Conservation (phyloP, 2,113 vertebrate species). For the Myotis lucifugus region DNA sequence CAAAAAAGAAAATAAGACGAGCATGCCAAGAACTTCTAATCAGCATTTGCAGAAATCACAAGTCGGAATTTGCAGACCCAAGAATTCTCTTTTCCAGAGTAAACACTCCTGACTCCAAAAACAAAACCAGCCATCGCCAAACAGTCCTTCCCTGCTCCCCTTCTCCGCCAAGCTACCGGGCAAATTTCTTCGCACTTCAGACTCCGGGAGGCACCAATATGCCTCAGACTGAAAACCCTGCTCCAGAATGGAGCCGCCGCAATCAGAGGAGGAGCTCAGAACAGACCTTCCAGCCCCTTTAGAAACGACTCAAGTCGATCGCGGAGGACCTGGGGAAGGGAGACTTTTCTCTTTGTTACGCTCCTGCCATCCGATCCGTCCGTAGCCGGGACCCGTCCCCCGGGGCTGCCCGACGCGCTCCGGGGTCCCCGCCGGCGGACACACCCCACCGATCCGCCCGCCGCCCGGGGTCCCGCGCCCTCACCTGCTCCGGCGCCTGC, state of each 20-base stretch:
- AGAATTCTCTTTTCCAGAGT: conserved; percentile 66
- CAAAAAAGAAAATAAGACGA: conserved; percentile 42
- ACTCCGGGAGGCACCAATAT: conserved; percentile 18
- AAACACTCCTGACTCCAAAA: conserved; percentile 58
- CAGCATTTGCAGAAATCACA: conserved; percentile 71
- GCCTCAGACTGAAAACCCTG: neutral
- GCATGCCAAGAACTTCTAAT: conserved; percentile 48
- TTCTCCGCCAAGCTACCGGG: conserved; percentile 14
- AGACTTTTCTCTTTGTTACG: conserved; percentile 59
- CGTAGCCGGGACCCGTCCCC: neutral
- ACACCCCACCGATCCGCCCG: conserved; percentile 32
- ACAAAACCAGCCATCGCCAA: conserved; percentile 53
- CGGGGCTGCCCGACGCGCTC: conserved; percentile 65
- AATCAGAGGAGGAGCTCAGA: neutral
- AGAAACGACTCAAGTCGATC: neutral
- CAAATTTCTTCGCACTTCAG: conserved; percentile 14
- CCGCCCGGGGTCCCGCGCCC: neutral
- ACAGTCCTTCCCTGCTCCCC: neutral
- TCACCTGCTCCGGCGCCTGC: conserved; percentile 66
- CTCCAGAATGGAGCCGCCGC: neutral
- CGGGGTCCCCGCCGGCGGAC: conserved; percentile 42
- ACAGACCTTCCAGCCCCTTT: neutral
- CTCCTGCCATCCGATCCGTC: neutral
- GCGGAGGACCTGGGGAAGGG: neutral
- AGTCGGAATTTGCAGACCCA: conserved; percentile 76